Conservation (phyloP, 2,888 invertebrate species). For the Apomyelois bistriatella region DNA sequence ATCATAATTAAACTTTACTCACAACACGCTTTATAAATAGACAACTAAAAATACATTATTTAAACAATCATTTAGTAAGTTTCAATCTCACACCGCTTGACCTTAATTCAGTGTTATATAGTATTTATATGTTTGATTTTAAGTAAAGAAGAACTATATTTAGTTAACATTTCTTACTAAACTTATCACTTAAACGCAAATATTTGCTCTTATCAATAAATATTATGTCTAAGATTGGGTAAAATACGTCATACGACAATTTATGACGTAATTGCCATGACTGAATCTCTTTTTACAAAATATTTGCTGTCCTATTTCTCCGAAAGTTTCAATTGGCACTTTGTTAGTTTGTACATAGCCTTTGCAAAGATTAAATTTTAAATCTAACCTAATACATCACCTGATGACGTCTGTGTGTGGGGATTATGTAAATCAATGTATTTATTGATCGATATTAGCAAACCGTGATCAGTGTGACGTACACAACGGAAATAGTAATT, state of each 20-base stretch:
- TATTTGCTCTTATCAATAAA: background rate
- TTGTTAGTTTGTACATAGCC: background rate
- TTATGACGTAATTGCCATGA: background rate
- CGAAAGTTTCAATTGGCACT: background rate
- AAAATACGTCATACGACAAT: conserved; percentile 1
- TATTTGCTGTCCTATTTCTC: background rate
- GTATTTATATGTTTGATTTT: background rate
- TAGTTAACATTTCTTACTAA: background rate
- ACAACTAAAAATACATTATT: conserved; percentile 10
- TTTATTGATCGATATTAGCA: background rate
- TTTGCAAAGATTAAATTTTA: background rate
- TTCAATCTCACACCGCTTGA: background rate
- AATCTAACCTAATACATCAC: background rate
- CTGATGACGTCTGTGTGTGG: background rate
- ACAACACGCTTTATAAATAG: conserved; percentile 1
- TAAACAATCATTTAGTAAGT: conserved; percentile 7
- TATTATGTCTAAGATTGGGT: background rate
- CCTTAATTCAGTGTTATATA: background rate
- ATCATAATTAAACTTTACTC: conserved; percentile 3
- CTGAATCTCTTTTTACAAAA: background rate
- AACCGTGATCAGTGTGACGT: background rate
- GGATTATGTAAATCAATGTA: conserved; percentile 7
- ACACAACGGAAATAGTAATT: too few species aligned
- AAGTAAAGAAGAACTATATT: background rate
- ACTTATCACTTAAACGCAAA: background rate